Percentiles rank a stretch among this genome's conserved stretches.
Conservation (phyloP, 2,797 vertebrate genomes). For the Gambusia yucatana region DNA sequence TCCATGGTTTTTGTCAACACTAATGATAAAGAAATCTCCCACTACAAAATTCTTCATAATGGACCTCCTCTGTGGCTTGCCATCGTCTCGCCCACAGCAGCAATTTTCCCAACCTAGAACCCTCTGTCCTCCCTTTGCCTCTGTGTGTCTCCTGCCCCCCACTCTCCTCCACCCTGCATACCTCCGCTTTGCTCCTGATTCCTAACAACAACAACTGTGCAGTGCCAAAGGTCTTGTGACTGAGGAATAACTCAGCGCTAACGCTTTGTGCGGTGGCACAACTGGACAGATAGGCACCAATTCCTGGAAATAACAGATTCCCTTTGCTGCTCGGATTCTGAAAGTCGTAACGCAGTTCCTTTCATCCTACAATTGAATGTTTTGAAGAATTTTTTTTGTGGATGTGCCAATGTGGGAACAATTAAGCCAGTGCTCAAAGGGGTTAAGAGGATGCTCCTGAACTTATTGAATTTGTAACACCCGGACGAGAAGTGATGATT, state of each 20-base stretch:
- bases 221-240: constrained; percentile 40
- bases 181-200: constrained; percentile 44
- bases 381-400: background rate
- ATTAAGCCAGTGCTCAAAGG: background rate
- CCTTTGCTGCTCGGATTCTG: background rate
- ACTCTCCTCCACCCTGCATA: background rate
- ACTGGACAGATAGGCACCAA: constrained; percentile 1
- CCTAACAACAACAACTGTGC: constrained; percentile 52
- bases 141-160: constrained; percentile 15
- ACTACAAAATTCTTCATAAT: constrained; percentile 11
- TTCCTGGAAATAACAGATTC: constrained; percentile 9
- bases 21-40: constrained; percentile 34
- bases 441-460: constrained; percentile 40
- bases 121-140: constrained; percentile 39
- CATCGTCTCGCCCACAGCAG: constrained; percentile 3
- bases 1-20: constrained; percentile 36
- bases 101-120: constrained; percentile 6
- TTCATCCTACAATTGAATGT: background rate
- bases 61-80: constrained; percentile 14
- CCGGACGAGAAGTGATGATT: constrained; percentile 14
- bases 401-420: constrained; percentile 9
- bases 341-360: background rate
- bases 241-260: constrained; percentile 26
- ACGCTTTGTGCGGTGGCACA: constrained; percentile 17
- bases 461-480: constrained; percentile 14